phyloP scores from a whole-genome alignment of 2,113 vertebrate species.

The Oxygymnocypris stewartii region DNA sequence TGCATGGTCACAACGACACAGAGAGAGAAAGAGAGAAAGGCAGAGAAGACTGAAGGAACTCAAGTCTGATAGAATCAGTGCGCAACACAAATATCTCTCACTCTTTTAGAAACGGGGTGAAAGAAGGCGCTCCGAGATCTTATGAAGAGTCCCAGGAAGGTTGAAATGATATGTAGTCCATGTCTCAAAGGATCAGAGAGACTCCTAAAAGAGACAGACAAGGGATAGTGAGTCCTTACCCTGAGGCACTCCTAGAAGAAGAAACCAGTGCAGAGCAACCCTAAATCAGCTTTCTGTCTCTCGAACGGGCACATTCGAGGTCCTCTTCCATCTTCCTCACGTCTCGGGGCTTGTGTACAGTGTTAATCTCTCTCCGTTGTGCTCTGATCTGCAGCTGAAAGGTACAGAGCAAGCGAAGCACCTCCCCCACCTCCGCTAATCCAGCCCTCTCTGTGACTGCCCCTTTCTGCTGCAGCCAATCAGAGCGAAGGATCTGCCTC shows the following conservation, averaged over 20 bases:
- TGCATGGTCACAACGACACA: background rate
- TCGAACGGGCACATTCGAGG: background rate
- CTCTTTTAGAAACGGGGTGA: slow-evolving; percentile 3
- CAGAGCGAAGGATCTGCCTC: background rate
- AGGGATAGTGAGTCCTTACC: slow-evolving; percentile 5
- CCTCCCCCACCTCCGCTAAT: slow-evolving; percentile 40
- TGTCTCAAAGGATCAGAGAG: slow-evolving; percentile 30
- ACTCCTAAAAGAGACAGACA: slow-evolving; percentile 12
- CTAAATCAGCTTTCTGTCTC: slow-evolving; percentile 4
- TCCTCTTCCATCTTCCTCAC: slow-evolving; percentile 8
- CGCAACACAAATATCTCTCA: slow-evolving; percentile 20
- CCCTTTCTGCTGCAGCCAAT: slow-evolving; percentile 43
- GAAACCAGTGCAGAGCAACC: background rate
- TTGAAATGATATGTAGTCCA: slow-evolving; percentile 26
- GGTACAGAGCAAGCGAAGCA: slow-evolving; percentile 21
- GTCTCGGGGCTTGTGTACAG: background rate
- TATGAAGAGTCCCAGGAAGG: slow-evolving; percentile 25
- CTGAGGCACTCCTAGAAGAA: slow-evolving; percentile 17
- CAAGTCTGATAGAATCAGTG: background rate
- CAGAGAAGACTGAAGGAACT: slow-evolving; percentile 8
- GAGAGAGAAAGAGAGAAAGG: slow-evolving; percentile 7
- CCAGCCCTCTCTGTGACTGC: slow-evolving; percentile 44
- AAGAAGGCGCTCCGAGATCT: slow-evolving; percentile 3
- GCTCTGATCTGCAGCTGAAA: slow-evolving; percentile 51
- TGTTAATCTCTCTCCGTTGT: slow-evolving; percentile 33